These are phyloP conservation scores for Pipistrellus kuhlii DNA, from an alignment of 2,797 vertebrate species.

Conservation along the genomic window DNA sequence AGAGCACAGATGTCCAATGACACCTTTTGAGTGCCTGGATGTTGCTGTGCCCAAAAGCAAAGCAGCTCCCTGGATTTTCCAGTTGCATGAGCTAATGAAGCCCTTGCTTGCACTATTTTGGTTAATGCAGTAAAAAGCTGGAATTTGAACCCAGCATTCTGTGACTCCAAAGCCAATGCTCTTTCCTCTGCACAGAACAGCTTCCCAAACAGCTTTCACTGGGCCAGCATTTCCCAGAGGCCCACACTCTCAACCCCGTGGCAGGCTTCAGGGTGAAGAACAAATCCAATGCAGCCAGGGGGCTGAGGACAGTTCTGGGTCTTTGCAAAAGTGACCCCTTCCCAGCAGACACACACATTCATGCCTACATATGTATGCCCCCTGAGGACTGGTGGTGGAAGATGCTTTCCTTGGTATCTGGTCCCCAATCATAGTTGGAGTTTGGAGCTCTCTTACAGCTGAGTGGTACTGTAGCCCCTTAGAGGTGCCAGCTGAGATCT, in stretches of 20 bases:
- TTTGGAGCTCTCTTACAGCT: not conserved
- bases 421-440: not conserved
- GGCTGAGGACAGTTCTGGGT: not conserved
- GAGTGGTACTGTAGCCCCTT: not conserved
- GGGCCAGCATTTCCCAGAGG: not conserved
- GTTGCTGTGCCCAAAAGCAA: not conserved
- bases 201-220: not conserved
- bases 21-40: not conserved
- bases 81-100: not conserved
- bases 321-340: not conserved
- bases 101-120: not conserved
- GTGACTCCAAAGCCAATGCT: not conserved
- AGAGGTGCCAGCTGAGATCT: not conserved
- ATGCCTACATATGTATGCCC: too few relatives aligned
- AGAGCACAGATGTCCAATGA: not conserved
- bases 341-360: not conserved
- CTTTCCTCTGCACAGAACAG: not conserved
- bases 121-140: not conserved
- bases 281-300: not conserved
- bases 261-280: not conserved
- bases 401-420: not conserved
- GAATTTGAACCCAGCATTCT: constrained; percentile 23
- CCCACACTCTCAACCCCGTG: not conserved
- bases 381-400: not conserved
- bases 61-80: not conserved